Evolutionary conservation across 2,888 invertebrate species (phyloP).

Genomic region (Acanthosepion pharaonis): DNA sequence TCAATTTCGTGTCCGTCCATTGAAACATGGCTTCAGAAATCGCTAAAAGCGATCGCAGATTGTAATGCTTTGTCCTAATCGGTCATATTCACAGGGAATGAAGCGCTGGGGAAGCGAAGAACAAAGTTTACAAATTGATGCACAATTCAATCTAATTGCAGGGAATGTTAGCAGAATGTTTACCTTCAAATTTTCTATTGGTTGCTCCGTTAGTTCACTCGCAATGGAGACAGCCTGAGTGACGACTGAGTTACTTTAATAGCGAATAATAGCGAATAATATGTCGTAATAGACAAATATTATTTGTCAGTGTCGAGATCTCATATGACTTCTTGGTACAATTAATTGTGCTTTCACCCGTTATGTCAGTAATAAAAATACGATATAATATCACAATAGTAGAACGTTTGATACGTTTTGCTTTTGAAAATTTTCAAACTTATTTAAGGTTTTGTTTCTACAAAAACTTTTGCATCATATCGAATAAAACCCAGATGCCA

Average conservation of each 20-base stretch:
- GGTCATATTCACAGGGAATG: background rate
- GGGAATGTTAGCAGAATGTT: background rate
- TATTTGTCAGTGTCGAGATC: background rate
- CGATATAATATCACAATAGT: too few species aligned
- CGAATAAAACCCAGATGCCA: too few species aligned
- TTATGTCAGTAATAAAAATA: background rate
- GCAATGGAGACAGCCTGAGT: background rate
- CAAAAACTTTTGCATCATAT: too few species aligned
- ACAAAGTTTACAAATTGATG: constrained; percentile 18
- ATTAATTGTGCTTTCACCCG: background rate
- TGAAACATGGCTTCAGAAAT: background rate
- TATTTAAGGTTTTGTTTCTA: too few species aligned
- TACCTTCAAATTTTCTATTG: background rate
- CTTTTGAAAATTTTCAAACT: too few species aligned
- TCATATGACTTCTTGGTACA: background rate
- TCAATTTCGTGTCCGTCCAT: background rate
- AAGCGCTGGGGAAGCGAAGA: background rate
- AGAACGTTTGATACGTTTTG: too few species aligned
- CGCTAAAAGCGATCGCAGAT: background rate
- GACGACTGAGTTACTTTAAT: background rate
- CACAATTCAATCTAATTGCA: background rate
- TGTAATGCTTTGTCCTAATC: background rate
- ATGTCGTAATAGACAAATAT: background rate
- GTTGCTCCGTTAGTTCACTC: background rate
- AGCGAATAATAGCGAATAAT: background rate